These are phyloP conservation scores for Drosophila anceps DNA, from an alignment of 2,888 invertebrate species.

Conservation along the genomic window DNA sequence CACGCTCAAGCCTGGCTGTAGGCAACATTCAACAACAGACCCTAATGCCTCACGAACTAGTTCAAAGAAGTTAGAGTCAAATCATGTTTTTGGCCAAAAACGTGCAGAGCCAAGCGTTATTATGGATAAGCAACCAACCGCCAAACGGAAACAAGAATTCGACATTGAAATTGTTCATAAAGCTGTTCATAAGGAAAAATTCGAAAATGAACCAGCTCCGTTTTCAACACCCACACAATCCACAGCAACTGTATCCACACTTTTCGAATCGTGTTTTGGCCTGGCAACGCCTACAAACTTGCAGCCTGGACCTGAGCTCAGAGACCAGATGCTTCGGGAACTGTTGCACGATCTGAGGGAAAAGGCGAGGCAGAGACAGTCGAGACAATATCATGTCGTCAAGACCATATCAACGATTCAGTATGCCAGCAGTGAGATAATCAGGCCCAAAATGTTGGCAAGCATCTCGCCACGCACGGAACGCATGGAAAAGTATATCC, in stretches of 20 bases:
- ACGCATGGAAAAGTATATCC: not conserved
- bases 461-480: not conserved
- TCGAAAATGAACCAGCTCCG: not conserved
- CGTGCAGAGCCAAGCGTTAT: not conserved
- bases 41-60: not conserved
- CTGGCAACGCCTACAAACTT: not conserved
- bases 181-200: not conserved
- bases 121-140: not conserved
- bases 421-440: conserved; percentile 22
- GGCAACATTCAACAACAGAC: not conserved
- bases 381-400: not conserved
- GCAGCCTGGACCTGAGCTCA: not conserved
- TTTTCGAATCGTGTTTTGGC: conserved; percentile 16
- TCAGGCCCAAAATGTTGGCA: conserved; percentile 26
- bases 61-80: not conserved
- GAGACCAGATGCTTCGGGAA: not conserved
- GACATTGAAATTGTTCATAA: not conserved
- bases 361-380: not conserved
- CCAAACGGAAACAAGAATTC: not conserved
- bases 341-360: not conserved
- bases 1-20: conserved; percentile 3
- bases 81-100: not conserved
- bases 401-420: conserved; percentile 10
- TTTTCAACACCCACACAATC: not conserved
- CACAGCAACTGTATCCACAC: conserved; percentile 1